Evolutionary conservation across 2,113 vertebrate species (phyloP).

Genomic region (chimpanzee (Pan troglodytes)): DNA sequence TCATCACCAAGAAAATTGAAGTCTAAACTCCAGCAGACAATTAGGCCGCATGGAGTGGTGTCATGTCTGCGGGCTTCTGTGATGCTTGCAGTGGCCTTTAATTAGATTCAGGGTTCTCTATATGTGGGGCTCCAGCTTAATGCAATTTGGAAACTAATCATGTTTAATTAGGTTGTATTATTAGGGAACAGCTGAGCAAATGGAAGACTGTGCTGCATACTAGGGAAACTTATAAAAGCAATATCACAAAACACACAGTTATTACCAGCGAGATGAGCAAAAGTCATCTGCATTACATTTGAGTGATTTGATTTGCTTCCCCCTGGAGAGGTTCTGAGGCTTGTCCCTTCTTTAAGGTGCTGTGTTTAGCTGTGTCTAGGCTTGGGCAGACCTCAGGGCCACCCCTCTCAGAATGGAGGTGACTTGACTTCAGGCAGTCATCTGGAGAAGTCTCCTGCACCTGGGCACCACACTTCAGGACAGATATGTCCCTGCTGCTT

Average conservation of each 20-base stretch:
- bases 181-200: conserved; percentile 32
- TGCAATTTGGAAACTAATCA: conserved; percentile 50
- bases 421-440: neutral
- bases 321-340: accelerated
- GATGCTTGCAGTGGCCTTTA: neutral
- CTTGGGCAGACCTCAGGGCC: neutral
- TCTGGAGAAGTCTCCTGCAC: neutral
- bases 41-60: neutral
- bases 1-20: conserved; percentile 4
- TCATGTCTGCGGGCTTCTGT: neutral
- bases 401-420: neutral
- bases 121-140: neutral
- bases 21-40: conserved; percentile 16
- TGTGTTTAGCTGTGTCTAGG: neutral
- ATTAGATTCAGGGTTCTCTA: conserved; percentile 42
- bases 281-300: neutral
- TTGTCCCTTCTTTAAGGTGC: accelerated
- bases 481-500: neutral
- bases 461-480: neutral
- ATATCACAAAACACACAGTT: neutral
- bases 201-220: neutral
- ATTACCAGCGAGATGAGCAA: neutral
- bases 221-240: neutral
- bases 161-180: conserved; percentile 39
- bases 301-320: neutral